Conservation (phyloP, 2,113 vertebrate genomes). For the Lamprologus tigripictilis region DNA sequence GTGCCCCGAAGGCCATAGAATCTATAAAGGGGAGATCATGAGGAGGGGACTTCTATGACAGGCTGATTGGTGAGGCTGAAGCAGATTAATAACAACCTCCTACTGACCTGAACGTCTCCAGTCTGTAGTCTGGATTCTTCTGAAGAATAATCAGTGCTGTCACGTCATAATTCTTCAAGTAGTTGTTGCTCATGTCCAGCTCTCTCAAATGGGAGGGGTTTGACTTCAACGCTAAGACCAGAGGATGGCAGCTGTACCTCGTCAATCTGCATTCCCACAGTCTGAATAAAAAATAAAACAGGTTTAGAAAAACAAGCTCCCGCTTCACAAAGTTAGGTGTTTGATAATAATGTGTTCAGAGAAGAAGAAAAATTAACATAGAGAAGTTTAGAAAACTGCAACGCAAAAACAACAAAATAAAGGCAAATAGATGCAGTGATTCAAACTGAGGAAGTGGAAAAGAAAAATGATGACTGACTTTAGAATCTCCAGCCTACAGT, state of each 20-base stretch:
- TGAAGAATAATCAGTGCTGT: accelerated
- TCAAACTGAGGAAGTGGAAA: neutral
- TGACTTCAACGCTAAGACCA: neutral
- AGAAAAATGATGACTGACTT: neutral
- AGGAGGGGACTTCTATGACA: neutral
- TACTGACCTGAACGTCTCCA: neutral
- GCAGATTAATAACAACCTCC: neutral
- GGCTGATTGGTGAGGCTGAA: neutral
- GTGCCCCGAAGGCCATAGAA: accelerated
- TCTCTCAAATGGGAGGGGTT: neutral
- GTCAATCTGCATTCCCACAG: neutral
- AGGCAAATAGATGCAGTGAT: neutral
- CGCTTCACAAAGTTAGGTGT: accelerated
- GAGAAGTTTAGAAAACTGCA: accelerated
- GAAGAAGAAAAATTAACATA: neutral
- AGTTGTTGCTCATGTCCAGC: neutral
- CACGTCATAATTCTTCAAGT: accelerated
- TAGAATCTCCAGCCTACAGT: neutral
- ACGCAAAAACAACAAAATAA: accelerated
- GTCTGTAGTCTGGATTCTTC: neutral
- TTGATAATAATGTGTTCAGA: neutral
- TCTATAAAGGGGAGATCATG: neutral
- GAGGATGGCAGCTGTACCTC: accelerated
- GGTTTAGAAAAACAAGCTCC: neutral
- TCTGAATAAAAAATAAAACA: neutral